Percentiles rank a stretch among this genome's conserved stretches.
Conservation (phyloP, 23 tunicate genomes). For the Diplosoma virens region DNA sequence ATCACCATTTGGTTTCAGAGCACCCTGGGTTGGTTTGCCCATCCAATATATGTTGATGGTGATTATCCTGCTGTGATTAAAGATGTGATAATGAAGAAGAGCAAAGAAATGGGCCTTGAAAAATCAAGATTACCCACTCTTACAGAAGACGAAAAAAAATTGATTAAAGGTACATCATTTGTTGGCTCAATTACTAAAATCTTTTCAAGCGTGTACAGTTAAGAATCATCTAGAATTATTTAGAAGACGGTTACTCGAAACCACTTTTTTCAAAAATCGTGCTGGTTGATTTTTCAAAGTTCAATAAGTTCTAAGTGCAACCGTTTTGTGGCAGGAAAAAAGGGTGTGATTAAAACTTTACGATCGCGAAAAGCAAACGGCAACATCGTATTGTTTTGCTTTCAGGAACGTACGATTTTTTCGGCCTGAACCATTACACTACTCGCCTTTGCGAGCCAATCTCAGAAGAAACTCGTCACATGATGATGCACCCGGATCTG, state of each 20-base stretch:
- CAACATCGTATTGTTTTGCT: no score
- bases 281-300: no score
- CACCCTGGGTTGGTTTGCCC: slow-evolving; percentile 89
- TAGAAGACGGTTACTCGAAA: no score
- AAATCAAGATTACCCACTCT: slow-evolving; percentile 61
- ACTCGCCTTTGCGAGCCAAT: slow-evolving; percentile 43
- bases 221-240: no score
- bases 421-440: slow-evolving; percentile 89
- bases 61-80: slow-evolving; percentile 79
- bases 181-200: not conserved
- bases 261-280: no score
- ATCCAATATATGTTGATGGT: slow-evolving; percentile 71
- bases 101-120: slow-evolving; percentile 52
- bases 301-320: no score
- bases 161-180: slow-evolving; percentile 60
- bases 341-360: no score
- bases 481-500: slow-evolving; percentile 66
- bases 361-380: no score
- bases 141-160: slow-evolving; percentile 68
- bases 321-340: no score
- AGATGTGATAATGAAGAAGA: slow-evolving; percentile 24
- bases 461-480: slow-evolving; percentile 29
- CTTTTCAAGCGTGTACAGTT: not conserved
- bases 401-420: slow-evolving; percentile 76
- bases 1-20: slow-evolving; percentile 18